These are phyloP conservation scores for Dysdera silvatica DNA, from an alignment of 1,140 invertebrate genomes.

Conservation along the genomic window DNA sequence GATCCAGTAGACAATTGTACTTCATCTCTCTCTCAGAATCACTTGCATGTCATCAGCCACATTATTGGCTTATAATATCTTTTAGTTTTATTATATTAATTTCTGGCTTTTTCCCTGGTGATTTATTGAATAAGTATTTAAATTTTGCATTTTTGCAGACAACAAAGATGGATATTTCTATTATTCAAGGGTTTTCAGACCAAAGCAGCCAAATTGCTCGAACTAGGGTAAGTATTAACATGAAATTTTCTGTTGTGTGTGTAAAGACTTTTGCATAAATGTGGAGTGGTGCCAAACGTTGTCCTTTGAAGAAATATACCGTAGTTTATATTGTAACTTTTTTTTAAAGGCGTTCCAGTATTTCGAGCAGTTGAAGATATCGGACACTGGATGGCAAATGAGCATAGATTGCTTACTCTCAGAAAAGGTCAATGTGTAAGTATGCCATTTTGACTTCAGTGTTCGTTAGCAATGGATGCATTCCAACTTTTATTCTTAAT, in stretches of 20 bases:
- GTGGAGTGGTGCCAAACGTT: not conserved
- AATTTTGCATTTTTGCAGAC: not conserved
- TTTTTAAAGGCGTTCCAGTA: conserved; percentile 44
- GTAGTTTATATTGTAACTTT: not conserved
- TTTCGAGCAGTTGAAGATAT: conserved; percentile 49
- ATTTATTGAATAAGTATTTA: no score
- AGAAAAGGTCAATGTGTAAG: conserved; percentile 32
- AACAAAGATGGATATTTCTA: conserved; percentile 9
- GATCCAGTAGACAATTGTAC: no score
- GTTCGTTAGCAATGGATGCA: no score
- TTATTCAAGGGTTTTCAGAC: conserved; percentile 16
- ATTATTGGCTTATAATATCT: no score
- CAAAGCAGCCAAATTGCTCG: not conserved
- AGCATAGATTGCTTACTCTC: conserved; percentile 43
- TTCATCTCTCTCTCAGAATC: no score
- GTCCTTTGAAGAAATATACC: not conserved
- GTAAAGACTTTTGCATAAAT: not conserved
- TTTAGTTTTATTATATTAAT: no score
- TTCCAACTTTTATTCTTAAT: conserved; percentile 3
- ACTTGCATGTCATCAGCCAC: no score
- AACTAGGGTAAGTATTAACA: not conserved
- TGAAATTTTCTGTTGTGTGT: not conserved
- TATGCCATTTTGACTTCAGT: conserved; percentile 32
- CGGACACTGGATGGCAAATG: conserved; percentile 48
- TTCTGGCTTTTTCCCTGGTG: no score